Evolutionary conservation across 2,888 invertebrate species (phyloP).

Genomic region (Hydraecia micacea): DNA sequence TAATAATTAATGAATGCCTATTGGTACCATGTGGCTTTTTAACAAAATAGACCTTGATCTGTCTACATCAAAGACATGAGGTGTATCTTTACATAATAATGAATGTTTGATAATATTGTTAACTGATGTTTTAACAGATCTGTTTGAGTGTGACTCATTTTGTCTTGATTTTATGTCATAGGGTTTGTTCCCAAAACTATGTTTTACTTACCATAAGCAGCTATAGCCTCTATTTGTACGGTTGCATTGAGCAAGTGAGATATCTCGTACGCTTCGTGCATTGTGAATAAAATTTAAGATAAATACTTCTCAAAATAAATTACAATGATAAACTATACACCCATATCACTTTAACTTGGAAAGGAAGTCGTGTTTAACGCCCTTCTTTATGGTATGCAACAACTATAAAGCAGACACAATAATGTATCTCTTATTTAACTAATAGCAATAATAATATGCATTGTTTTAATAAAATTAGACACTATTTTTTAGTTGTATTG

Average conservation of each 20-base stretch:
- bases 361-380: background rate
- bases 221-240: constrained; percentile 97
- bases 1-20: background rate
- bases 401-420: background rate
- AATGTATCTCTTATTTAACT: background rate
- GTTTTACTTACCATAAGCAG: constrained; percentile 94
- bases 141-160: constrained; percentile 35
- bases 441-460: background rate
- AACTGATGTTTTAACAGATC: background rate
- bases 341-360: constrained; percentile 21
- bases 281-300: constrained; percentile 73
- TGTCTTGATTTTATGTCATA: background rate
- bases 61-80: background rate
- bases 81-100: background rate
- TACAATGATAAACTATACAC: constrained; percentile 30
- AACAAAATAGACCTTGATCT: background rate
- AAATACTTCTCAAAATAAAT: constrained; percentile 6
- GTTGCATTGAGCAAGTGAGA: constrained; percentile 95
- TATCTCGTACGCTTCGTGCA: constrained; percentile 97
- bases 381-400: background rate
- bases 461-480: background rate
- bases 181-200: background rate
- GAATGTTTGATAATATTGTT: background rate
- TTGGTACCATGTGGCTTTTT: background rate
- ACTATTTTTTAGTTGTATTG: background rate